Evolutionary conservation across 2,113 vertebrate genomes (phyloP).

Genomic region (Prionailurus bengalensis): DNA sequence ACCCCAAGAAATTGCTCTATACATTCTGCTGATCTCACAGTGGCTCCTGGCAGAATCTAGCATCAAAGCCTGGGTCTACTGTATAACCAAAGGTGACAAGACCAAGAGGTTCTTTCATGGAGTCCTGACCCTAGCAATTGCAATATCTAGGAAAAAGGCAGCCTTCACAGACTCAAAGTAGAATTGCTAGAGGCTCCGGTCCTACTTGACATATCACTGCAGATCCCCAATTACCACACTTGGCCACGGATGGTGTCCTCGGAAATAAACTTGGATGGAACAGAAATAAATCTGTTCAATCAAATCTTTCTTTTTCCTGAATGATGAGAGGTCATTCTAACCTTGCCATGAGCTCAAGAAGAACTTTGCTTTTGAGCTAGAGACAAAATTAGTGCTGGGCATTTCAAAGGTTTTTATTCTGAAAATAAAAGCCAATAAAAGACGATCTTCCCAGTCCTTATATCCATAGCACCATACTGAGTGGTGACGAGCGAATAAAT

Average conservation of each 20-base stretch:
- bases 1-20: not conserved
- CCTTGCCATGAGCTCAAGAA: slow-evolving; percentile 46
- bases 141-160: not conserved
- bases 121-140: not conserved
- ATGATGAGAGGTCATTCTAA: slow-evolving; percentile 43
- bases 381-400: not conserved
- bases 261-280: slow-evolving; percentile 56
- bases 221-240: slow-evolving; percentile 47
- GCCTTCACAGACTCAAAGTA: not conserved
- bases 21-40: not conserved
- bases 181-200: not conserved
- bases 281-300: slow-evolving; percentile 69
- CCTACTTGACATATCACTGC: slow-evolving; percentile 56
- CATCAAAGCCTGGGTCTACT: not conserved
- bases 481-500: not conserved
- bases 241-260: slow-evolving; percentile 61
- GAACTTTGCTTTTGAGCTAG: slow-evolving; percentile 28
- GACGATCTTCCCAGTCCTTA: not conserved
- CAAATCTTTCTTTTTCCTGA: slow-evolving; percentile 49
- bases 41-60: not conserved
- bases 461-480: not conserved
- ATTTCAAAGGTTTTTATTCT: not conserved
- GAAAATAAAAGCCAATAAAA: not conserved
- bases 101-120: not conserved
- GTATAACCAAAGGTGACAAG: slow-evolving; percentile 55